phyloP scores from a whole-genome alignment of 2,888 invertebrate species.

The Rotaria magnacalcarata region DNA sequence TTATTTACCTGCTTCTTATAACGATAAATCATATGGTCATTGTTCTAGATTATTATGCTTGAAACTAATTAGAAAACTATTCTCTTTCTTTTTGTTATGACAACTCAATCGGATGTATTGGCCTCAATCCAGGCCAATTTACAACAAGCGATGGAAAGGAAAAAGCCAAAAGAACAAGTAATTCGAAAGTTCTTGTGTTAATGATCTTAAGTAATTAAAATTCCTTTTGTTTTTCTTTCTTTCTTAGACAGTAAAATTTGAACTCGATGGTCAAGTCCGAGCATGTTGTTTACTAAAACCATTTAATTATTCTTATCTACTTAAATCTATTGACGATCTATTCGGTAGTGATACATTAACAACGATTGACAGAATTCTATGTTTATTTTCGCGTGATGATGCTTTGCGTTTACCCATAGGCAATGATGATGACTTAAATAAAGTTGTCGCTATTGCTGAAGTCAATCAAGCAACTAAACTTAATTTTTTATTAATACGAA shows the following conservation, averaged over 20 bases:
- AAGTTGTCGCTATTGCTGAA: not conserved
- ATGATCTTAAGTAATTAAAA: too few relatives aligned
- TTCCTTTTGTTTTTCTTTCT: not conserved
- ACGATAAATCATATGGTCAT: not conserved
- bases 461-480: not conserved
- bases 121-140: not conserved
- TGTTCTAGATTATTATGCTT: not conserved
- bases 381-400: constrained; percentile 30
- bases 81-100: not conserved
- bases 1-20: not conserved
- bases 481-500: constrained; percentile 17
- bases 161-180: not conserved
- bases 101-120: not conserved
- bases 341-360: not conserved
- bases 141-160: not conserved
- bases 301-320: not conserved
- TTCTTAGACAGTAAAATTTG: not conserved
- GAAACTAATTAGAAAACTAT: too few relatives aligned
- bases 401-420: not conserved
- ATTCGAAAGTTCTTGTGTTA: too few relatives aligned
- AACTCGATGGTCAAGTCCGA: not conserved
- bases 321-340: not conserved
- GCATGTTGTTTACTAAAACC: constrained; percentile 1
- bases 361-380: not conserved
- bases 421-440: not conserved